Base-by-base conservation (phyloP, 2,113 vertebrate genomes). In the Rana temporaria region DNA sequence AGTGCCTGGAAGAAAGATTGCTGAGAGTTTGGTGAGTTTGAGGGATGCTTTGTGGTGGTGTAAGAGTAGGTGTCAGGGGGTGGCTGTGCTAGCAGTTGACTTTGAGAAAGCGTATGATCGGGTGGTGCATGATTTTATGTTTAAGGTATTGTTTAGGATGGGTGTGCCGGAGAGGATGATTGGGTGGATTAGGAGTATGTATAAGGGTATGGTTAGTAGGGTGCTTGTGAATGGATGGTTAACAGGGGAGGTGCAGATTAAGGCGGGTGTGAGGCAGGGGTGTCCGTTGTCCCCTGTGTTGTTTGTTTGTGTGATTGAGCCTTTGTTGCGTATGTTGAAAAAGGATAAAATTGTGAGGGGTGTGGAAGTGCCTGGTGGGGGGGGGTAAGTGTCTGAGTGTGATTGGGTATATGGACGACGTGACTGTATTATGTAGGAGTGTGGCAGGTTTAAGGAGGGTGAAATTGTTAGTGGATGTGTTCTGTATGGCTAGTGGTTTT, bases 201-300 rank as follows among this genome's bases (percentile, higher is more conserved):
- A 71, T 71, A 2, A 17, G 1, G 20, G 14, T 3, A 8, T 18
- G 15, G 16, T 1, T 17, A 71, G 42, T 71, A 53, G 9, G 0
- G n/a, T 71, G 1, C 4, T 26, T 1, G 9, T 53, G 3, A 71
- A 71, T 53, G 68, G 68, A 0, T 71, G 5, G 1, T 8, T 71
- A 1, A 16, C 32, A 6, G 1, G 0, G 0, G 3, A 6, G 0
- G 4, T 71, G 4, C 3, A 16, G 1, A 8, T 71, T n/a, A n/a
- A n/a, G n/a, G n/a, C n/a, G n/a, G n/a, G n/a, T n/a, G n/a, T n/a
- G n/a, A n/a, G n/a, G n/a, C n/a, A n/a, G n/a, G n/a, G n/a, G n/a
- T n/a, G n/a, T n/a, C n/a, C n/a, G n/a, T n/a, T n/a, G n/a, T n/a
- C n/a, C n/a, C n/a, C n/a, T n/a, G n/a, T n/a, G n/a, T n/a, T n/a